Evolutionary conservation across 2,797 vertebrate species (phyloP), one percentile per base, ranked within the genome.

Genomic region (Oryzias dopingdopingensis): DNA sequence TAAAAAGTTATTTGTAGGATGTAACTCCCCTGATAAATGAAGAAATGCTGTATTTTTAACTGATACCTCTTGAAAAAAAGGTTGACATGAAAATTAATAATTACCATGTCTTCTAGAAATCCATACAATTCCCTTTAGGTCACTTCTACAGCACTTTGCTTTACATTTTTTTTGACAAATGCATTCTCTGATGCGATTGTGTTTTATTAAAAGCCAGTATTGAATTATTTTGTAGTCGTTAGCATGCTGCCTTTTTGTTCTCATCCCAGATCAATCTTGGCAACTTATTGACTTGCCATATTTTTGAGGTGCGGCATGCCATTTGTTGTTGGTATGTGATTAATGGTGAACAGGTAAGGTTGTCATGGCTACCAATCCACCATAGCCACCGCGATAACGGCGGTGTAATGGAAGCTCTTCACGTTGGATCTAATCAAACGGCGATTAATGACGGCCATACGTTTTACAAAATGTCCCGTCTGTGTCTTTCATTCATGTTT

Each of bases 311-410:
- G 61, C 62, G 23, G 67, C 66, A 48, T 75, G 67, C 70, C 70
- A 65, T 65, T 72, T 60, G 60, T 72, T 63, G 61, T 49, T 37
- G 49, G 68, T 40, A 55, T 62, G 70, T 81, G 77, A 87, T 83
- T 78, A 79, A 86, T 76, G 70, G 58, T 61, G 46, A 77, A 72
- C 74, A 75, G 74, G 74, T 82, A 54, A 53, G 53, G 80, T 86
- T 77, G 79, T 64, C 81, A 77, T 83, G 78, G 82, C 71, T 70
- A 85, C 78, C 45, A 61, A 63, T 61, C 66, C 59, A 77, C 83
- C 72, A 76, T 57, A 69, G 63, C 67, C 59, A 14, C 65, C 41
- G 41, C 45, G 42, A 64, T 62, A 72, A 52, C 78, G 54, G 70
- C 62, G 14, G 63, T 44, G 7, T 15, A 70, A 42, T 37, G 22